phyloP scores from a whole-genome alignment of 2,888 invertebrate species.

The Ochropleura plecta region DNA sequence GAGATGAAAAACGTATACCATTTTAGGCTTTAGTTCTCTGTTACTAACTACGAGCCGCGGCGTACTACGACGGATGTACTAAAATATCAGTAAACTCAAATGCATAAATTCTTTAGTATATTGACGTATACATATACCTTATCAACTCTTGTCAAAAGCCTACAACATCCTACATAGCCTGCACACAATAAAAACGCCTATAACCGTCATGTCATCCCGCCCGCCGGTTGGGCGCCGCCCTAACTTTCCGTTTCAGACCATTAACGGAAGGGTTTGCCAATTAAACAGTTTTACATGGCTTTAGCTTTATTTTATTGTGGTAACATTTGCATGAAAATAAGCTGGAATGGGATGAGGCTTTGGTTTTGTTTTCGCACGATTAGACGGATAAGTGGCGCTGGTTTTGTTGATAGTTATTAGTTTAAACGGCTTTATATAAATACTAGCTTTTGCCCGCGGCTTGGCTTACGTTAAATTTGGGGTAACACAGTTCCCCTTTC shows the following conservation, averaged over 20 bases:
- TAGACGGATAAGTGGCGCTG: conserved; percentile 1
- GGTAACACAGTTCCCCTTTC: no score
- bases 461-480: no score
- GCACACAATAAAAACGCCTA: conserved; percentile 51
- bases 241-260: conserved; percentile 60
- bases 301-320: conserved; percentile 73
- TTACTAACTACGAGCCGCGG: no score
- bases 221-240: conserved; percentile 61
- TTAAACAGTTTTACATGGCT: conserved; percentile 77
- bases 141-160: neutral
- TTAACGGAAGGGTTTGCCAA: conserved; percentile 74
- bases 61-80: no score
- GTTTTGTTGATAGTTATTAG: neutral
- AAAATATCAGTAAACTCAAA: neutral
- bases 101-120: neutral
- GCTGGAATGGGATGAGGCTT: conserved; percentile 47
- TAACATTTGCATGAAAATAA: conserved; percentile 78
- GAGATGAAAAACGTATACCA: neutral
- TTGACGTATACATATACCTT: neutral
- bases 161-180: conserved; percentile 19
- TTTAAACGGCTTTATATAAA: neutral
- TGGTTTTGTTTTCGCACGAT: conserved; percentile 41
- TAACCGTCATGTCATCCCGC: conserved; percentile 41
- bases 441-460: no score
- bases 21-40: neutral